Conservation (phyloP, 2,888 invertebrate species). For the Operophtera brumata region DNA sequence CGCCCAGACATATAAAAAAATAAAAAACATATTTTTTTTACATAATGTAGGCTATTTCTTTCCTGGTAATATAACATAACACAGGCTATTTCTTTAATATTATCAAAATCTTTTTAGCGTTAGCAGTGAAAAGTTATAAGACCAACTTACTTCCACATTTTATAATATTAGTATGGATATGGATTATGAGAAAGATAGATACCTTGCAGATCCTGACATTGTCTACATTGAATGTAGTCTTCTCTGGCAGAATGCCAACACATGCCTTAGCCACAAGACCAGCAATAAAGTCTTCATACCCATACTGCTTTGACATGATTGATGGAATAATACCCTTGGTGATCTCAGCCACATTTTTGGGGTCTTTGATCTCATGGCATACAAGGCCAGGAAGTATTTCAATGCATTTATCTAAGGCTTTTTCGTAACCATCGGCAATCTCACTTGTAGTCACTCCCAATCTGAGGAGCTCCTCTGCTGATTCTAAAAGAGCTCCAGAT, state of each 20-base stretch:
- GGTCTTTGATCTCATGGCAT: constrained; percentile 88
- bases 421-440: constrained; percentile 97
- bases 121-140: too few relatives aligned
- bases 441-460: constrained; percentile 98
- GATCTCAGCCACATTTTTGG: constrained; percentile 84
- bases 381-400: constrained; percentile 93
- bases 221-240: constrained; percentile 97
- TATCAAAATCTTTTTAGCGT: too few relatives aligned
- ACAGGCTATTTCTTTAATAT: too few relatives aligned
- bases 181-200: constrained; percentile 5
- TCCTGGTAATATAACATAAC: too few relatives aligned
- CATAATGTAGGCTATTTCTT: too few relatives aligned
- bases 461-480: constrained; percentile 94
- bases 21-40: too few relatives aligned
- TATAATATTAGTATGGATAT: too few relatives aligned
- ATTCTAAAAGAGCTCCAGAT: constrained; percentile 94
- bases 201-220: constrained; percentile 97
- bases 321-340: constrained; percentile 87
- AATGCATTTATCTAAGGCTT: constrained; percentile 92
- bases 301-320: constrained; percentile 98
- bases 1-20: too few relatives aligned
- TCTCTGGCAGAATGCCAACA: constrained; percentile 91
- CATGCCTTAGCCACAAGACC: constrained; percentile 93
- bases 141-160: too few relatives aligned
- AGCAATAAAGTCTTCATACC: constrained; percentile 96